phyloP scores from a whole-genome alignment of 2,888 invertebrate genomes.

The Hybos culiciformis region DNA sequence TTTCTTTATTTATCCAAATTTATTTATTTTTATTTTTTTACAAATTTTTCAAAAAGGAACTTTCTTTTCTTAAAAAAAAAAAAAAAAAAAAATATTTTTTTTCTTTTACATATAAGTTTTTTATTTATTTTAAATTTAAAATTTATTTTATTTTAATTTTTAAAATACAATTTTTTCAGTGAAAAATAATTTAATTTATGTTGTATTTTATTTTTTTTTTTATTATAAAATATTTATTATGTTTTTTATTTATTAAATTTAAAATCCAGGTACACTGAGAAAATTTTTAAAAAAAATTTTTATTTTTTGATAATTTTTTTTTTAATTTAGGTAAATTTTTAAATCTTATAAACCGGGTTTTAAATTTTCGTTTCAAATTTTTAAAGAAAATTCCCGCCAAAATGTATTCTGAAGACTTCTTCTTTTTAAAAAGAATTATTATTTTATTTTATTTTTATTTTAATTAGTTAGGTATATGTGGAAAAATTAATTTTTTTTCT shows the following conservation, averaged over 20 bases:
- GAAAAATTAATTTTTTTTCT: not conserved
- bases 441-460: not conserved
- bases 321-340: too few species aligned
- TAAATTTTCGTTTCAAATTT: not conserved
- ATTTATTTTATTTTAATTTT: constrained; percentile 3
- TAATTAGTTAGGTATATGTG: not conserved
- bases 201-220: constrained; percentile 11
- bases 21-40: too few species aligned
- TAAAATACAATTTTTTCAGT: constrained; percentile 6
- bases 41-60: too few species aligned
- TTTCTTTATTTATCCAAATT: too few species aligned
- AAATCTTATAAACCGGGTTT: not conserved
- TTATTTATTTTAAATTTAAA: not conserved
- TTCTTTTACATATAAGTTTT: constrained; percentile 7
- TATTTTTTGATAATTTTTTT: not conserved
- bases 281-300: not conserved
- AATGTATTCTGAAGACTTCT: not conserved
- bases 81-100: too few species aligned
- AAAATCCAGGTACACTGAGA: not conserved
- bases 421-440: not conserved
- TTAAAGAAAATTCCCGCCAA: constrained; percentile 1
- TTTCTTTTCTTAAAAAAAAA: too few species aligned
- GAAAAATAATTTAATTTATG: too few species aligned
- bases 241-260: constrained; percentile 1
- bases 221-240: not conserved